Conservation (phyloP, 2,888 invertebrate species). For the Tuta absoluta region DNA sequence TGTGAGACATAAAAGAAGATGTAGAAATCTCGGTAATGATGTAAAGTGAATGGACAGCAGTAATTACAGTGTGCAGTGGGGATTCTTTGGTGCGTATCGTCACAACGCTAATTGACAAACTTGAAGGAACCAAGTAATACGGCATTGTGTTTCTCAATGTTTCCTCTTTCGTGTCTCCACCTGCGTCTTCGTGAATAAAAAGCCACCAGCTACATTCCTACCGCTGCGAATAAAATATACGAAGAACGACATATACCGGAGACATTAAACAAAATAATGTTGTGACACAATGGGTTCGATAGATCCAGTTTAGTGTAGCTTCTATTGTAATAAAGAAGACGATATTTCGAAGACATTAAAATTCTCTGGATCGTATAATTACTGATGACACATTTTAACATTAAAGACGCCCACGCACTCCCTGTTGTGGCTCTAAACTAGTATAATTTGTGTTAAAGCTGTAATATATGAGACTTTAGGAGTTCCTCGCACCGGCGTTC, state of each 20-base stretch:
- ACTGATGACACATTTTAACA: constrained; percentile 79
- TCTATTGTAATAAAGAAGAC: constrained; percentile 76
- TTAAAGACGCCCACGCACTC: constrained; percentile 76
- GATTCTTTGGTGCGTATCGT: constrained; percentile 72
- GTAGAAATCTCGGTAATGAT: constrained; percentile 73
- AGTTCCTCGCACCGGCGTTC: constrained; percentile 68
- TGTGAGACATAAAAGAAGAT: constrained; percentile 70
- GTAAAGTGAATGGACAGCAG: constrained; percentile 76
- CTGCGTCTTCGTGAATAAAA: constrained; percentile 29
- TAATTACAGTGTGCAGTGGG: constrained; percentile 67
- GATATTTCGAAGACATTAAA: constrained; percentile 78
- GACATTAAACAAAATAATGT: constrained; percentile 61
- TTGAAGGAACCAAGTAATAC: constrained; percentile 43
- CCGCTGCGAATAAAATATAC: constrained; percentile 30
- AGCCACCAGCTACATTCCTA: constrained; percentile 40
- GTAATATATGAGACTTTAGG: constrained; percentile 79
- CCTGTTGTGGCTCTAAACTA: constrained; percentile 78
- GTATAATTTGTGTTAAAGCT: constrained; percentile 81
- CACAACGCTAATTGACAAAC: constrained; percentile 65
- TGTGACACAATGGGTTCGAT: constrained; percentile 62
- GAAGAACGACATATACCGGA: constrained; percentile 27
- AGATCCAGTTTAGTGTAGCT: constrained; percentile 68
- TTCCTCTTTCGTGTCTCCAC: constrained; percentile 31
- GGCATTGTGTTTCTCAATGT: constrained; percentile 43
- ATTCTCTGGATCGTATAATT: constrained; percentile 78